Percentiles rank a stretch among this genome's conserved stretches.
These are phyloP conservation scores for Calidris pygmaea DNA, from an alignment of 2,113 vertebrate genomes.

Conservation along the genomic window DNA sequence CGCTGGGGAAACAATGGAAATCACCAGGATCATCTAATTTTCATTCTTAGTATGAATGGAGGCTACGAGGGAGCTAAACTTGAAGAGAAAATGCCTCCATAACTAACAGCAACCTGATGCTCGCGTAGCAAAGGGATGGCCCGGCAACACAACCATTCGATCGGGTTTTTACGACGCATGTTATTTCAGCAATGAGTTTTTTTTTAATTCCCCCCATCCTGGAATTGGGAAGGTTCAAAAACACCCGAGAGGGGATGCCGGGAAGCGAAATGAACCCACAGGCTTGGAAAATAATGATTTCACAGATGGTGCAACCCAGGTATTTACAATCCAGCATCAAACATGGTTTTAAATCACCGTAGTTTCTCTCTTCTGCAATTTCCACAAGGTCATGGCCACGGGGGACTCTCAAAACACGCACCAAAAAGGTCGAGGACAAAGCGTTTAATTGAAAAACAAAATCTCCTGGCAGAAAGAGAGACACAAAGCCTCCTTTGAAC, in stretches of 20 bases:
- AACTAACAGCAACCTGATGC: too few species aligned
- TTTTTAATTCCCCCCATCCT: not conserved
- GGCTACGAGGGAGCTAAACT: not conserved
- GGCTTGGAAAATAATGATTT: not conserved
- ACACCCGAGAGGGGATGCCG: not conserved
- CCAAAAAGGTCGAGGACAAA: not conserved
- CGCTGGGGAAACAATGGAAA: not conserved
- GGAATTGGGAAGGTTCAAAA: not conserved
- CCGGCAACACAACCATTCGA: not conserved
- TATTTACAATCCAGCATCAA: not conserved
- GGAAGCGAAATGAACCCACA: not conserved
- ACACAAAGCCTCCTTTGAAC: not conserved
- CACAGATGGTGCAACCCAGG: not conserved
- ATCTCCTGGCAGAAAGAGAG: rapidly evolving
- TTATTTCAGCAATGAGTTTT: not conserved
- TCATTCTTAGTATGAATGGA: not conserved
- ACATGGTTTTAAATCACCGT: too few species aligned
- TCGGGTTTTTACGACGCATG: rapidly evolving
- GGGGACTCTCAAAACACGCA: not conserved
- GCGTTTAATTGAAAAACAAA: not conserved
- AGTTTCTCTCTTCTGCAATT: not conserved
- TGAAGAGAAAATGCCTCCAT: not conserved
- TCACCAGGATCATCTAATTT: not conserved
- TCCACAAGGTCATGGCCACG: not conserved
- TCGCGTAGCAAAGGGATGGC: rapidly evolving